Conservation (phyloP, 2,797 vertebrate species). For the Chelonia mydas region DNA sequence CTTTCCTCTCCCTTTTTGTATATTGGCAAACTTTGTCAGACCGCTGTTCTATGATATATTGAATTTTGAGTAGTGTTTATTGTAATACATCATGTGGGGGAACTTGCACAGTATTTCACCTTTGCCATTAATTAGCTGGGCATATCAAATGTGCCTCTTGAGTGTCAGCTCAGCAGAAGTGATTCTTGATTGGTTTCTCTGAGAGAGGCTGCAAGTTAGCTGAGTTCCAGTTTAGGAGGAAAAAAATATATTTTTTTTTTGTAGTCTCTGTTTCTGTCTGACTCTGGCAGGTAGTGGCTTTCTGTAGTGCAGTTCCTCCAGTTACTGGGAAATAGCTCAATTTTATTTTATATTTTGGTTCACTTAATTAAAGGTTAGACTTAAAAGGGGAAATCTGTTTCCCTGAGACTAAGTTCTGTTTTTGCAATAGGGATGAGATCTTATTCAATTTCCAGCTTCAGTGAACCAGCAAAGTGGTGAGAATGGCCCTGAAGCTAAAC, state of each 20-base stretch:
- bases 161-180: accelerated
- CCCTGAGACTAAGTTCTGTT: background rate
- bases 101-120: background rate
- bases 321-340: background rate
- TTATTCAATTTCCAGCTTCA: background rate
- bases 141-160: background rate
- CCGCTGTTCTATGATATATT: background rate
- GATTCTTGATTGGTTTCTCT: background rate
- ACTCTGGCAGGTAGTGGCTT: background rate
- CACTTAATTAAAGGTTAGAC: background rate
- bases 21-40: background rate
- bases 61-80: background rate
- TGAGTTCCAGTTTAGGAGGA: background rate
- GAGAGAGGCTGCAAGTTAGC: background rate
- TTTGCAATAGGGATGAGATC: background rate
- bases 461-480: background rate
- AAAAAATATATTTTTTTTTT: background rate
- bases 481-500: background rate
- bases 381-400: background rate
- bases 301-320: background rate
- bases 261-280: background rate
- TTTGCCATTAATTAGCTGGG: background rate
- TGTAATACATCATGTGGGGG: accelerated
- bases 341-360: background rate
- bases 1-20: background rate